Conservation (phyloP, 2,113 vertebrate species). For the Rhabdornis inornatus region DNA sequence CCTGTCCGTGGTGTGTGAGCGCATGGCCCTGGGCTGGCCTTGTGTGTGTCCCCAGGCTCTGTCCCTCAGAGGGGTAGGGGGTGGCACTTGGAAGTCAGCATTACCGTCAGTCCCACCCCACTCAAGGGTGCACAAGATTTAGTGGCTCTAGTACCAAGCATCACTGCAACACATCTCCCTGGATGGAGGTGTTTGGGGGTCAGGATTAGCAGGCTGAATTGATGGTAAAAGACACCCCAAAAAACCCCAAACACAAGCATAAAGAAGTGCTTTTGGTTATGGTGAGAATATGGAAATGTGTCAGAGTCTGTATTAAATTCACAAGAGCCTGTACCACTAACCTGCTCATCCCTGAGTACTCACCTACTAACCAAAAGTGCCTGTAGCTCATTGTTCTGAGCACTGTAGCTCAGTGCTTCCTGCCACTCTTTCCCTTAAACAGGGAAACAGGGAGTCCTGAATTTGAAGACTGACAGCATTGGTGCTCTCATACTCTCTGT, state of each 20-base stretch:
- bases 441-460: not conserved
- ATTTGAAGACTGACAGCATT: not conserved
- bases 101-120: not conserved
- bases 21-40: not conserved
- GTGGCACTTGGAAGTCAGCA: not conserved
- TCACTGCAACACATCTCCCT: accelerated
- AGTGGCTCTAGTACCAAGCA: not conserved
- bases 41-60: not conserved
- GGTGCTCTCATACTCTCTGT: not conserved
- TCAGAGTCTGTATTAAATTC: not conserved
- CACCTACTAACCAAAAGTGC: not conserved
- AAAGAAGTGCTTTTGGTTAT: not conserved
- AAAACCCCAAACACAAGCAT: not conserved
- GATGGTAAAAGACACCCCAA: not conserved
- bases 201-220: not conserved
- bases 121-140: not conserved
- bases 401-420: no score
- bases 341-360: not conserved
- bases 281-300: not conserved
- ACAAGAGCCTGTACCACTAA: not conserved
- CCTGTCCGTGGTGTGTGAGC: accelerated
- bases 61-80: not conserved
- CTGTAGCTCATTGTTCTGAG: not conserved
- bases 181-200: not conserved
- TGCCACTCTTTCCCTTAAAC: not conserved